phyloP scores from a whole-genome alignment of 2,888 invertebrate genomes.

The Rhagonycha lutea region DNA sequence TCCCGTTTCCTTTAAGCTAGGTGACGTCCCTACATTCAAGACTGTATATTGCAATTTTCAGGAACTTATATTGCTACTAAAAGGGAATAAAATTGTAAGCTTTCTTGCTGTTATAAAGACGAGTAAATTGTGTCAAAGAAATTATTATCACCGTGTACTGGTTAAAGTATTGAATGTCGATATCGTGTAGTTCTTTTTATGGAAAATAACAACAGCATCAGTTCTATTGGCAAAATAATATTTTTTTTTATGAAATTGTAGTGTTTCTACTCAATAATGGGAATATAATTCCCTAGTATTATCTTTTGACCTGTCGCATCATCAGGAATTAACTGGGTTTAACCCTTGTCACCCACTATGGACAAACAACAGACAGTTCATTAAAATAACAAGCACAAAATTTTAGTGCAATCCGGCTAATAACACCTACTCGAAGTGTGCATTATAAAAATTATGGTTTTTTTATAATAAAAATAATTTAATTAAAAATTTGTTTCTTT shows the following conservation, averaged over 20 bases:
- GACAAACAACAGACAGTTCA: conserved; percentile 32
- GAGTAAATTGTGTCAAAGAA: conserved; percentile 7
- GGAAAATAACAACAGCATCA: background rate
- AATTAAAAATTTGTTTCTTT: background rate
- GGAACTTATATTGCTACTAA: conserved; percentile 23
- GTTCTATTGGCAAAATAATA: background rate
- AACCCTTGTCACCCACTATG: conserved; percentile 29
- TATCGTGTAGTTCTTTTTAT: background rate
- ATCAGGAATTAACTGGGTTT: conserved; percentile 30
- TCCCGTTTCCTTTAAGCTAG: conserved; percentile 11
- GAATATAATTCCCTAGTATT: conserved; percentile 25
- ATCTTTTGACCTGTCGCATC: conserved; percentile 29
- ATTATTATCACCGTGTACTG: background rate
- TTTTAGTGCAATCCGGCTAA: conserved; percentile 17
- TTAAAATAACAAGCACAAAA: conserved; percentile 28
- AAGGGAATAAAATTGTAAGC: conserved; percentile 17
- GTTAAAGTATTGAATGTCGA: background rate
- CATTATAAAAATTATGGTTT: background rate
- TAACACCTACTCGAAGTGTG: background rate
- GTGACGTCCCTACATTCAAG: conserved; percentile 11
- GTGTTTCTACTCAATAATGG: conserved; percentile 28
- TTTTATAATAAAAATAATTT: background rate
- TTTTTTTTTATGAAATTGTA: conserved; percentile 10
- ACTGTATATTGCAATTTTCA: conserved; percentile 22
- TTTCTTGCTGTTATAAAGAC: conserved; percentile 9